A percentile compares a stretch with the other conserved stretches of the same genome.
These are phyloP conservation scores for Reticulitermes speratus DNA, from an alignment of 1,140 invertebrate genomes.

Conservation along the genomic window DNA sequence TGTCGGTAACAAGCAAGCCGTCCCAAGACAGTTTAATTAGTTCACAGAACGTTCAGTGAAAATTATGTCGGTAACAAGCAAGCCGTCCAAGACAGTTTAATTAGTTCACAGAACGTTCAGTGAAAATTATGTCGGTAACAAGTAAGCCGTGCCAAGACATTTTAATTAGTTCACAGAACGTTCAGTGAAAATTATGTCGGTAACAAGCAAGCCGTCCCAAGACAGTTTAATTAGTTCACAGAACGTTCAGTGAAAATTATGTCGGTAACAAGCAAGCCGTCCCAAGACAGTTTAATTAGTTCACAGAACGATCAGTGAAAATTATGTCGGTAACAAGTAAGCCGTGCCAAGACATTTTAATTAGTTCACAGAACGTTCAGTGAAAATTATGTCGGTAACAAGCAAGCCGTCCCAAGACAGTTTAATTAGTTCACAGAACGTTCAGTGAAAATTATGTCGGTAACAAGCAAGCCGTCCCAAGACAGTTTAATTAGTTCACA, in stretches of 20 bases:
- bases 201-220: neutral
- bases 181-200: neutral
- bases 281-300: neutral
- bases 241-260: neutral
- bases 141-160: neutral
- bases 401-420: neutral
- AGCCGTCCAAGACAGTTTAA: neutral
- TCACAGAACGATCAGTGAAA: neutral
- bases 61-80: neutral
- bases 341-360: neutral
- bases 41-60: neutral
- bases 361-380: neutral
- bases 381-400: neutral
- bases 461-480: neutral
- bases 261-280: neutral
- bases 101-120: neutral
- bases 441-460: neutral
- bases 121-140: neutral
- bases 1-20: neutral
- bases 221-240: neutral
- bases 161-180: neutral
- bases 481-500: neutral
- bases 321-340: neutral
- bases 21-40: neutral
- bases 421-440: neutral